Conservation (phyloP, 2,797 vertebrate species). For the Enteromius paludinosus region DNA sequence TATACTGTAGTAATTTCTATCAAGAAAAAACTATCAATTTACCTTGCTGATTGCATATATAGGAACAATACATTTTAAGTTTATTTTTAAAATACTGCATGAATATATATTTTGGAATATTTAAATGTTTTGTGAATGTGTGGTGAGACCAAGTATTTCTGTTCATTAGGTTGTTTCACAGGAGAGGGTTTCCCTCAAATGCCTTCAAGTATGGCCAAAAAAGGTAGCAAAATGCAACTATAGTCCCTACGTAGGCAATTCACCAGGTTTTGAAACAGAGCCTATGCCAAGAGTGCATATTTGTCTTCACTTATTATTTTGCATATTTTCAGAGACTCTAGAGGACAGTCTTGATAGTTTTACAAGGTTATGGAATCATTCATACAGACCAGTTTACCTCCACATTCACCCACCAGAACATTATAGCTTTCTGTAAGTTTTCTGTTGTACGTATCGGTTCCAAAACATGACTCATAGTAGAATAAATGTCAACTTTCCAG, state of each 20-base stretch:
- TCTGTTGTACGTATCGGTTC: background rate
- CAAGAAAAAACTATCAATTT: too few species aligned
- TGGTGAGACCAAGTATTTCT: too few species aligned
- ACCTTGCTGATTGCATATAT: too few species aligned
- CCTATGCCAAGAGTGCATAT: background rate
- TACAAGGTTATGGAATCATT: background rate
- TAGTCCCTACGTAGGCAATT: background rate
- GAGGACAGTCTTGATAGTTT: background rate
- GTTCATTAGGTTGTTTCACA: too few species aligned
- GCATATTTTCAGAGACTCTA: constrained; percentile 14
- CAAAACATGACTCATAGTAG: background rate
- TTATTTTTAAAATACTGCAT: too few species aligned
- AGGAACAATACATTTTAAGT: too few species aligned
- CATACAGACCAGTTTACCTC: background rate
- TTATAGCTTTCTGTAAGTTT: constrained; percentile 2
- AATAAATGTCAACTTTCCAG: background rate
- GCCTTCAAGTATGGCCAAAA: too few species aligned
- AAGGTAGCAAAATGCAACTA: background rate
- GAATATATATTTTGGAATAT: too few species aligned
- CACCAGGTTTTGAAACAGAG: background rate
- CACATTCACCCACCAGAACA: background rate
- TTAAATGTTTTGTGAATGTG: too few species aligned
- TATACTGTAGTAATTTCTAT: too few species aligned
- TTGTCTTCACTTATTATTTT: background rate
- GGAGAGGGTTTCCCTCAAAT: too few species aligned